Evolutionary conservation across 1,140 invertebrate species (phyloP), one percentile per base, ranked within the genome.

Genomic region (Orius laevigatus): DNA sequence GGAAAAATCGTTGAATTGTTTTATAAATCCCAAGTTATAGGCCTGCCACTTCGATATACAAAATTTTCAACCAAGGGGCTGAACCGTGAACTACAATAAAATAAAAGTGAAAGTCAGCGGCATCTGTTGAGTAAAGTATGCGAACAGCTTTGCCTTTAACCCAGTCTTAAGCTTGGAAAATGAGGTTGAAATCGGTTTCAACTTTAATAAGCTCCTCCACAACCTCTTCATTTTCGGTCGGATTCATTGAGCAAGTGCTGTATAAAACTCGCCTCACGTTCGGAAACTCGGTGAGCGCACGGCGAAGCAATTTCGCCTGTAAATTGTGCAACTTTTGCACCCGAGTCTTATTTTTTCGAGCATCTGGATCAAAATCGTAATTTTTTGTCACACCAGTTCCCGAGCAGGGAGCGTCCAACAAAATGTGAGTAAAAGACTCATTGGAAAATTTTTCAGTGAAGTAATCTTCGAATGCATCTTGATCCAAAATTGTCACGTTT

Each of bases 331-430:
- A 60, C 58, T 75, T 80, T 16, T 67, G 63, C 0, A 92, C 58
- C 40, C 86, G 68, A 1, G 62, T 61, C 38, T 56, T 58, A n/a
- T 59, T 44, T 42, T 58, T 55, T 36, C 65, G 52, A 52, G 62
- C 54, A 36, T 67, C 61, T 18, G 61, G 58, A 20, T n/a, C 58
- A 55, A 58, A 70, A 40, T 68, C 62, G 8, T 73, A 51, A 44
- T 78, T 69, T 52, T 72, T 71, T 3, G 70, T 58, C 61, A 81
- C 81, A 33, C 94, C 94, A 65, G 87, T 89, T 34, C 92, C 92
- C 51, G 88, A 89, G 66, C 93, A 98, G 50, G 87, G 89, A 3
- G 93, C 92, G 71, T 98, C 94, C 1, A 98, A 75, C 15, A 98
- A 65, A 55, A 96, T 83, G 59, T n/a, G 93, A 63, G 90, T 76